A percentile compares a stretch with the other conserved stretches of the same genome.
Conservation (phyloP, 2,888 invertebrate genomes). For the Campoletis raptor region DNA sequence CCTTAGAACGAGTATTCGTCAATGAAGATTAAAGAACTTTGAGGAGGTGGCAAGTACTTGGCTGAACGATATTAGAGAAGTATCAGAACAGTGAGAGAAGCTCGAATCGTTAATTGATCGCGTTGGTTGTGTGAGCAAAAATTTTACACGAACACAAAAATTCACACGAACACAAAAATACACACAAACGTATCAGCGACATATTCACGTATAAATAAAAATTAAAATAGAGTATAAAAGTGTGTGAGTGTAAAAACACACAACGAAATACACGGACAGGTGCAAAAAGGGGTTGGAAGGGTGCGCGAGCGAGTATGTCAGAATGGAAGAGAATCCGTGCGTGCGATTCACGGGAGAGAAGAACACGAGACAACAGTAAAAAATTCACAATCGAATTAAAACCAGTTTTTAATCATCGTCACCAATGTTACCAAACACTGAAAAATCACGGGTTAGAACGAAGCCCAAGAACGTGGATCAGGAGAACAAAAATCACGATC, state of each 20-base stretch:
- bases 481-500: slow-evolving; percentile 73
- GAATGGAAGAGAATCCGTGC: slow-evolving; percentile 68
- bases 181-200: not conserved
- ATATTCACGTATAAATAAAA: not conserved
- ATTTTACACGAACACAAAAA: not conserved
- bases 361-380: slow-evolving; percentile 27
- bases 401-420: not conserved
- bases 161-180: not conserved
- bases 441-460: slow-evolving; percentile 82
- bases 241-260: not conserved
- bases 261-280: not conserved
- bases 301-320: slow-evolving; percentile 40
- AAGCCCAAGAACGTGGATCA: slow-evolving; percentile 77
- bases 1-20: slow-evolving; percentile 37
- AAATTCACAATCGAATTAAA: not conserved
- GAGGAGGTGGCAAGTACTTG: slow-evolving; percentile 80
- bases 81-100: slow-evolving; percentile 78
- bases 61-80: slow-evolving; percentile 82
- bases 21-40: slow-evolving; percentile 75
- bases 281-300: slow-evolving; percentile 7
- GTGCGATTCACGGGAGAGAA: slow-evolving; percentile 70
- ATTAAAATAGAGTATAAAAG: not conserved
- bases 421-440: slow-evolving; percentile 63
- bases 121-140: not conserved
- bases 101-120: slow-evolving; percentile 62